Evolutionary conservation across 2,113 vertebrate species (phyloP), one percentile per base, ranked within the genome.

Genomic region (Hucho hucho): DNA sequence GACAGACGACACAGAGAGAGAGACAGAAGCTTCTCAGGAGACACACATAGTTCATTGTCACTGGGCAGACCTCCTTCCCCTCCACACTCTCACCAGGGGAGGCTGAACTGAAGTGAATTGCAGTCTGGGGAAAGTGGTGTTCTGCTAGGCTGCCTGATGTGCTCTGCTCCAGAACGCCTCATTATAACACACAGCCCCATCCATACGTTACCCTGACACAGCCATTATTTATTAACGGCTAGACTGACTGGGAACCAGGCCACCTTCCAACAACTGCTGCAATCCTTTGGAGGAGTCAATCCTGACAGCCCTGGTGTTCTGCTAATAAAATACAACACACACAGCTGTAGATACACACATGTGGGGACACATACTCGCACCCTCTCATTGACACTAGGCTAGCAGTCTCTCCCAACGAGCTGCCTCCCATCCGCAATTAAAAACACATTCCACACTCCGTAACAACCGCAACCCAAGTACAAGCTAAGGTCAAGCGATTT

Each of bases 191-290:
- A 43, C 37, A 11, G 81, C 87, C 76, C 73, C 74, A 80, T 73
- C 90, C 88, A 89, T 89, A 90, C 82, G 75, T 90, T 89, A 90
- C 87, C 73, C 82, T 89, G 89, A 86, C 84, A 88, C 87, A 76
- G 64, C 79, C 85, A 88, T 93, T 90, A 91, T 91, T 92, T 90
- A 93, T 90, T 89, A 89, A 90, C 83, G 73, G 81, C 80, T 70
- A 81, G 80, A 83, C 76, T 53, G 16, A 53, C 49, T 18, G 49
- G 84, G 81, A 91, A 84, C 76, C 81, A 79, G 83, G 82, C 79
- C 80, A 81, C 88, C 80, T 82, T 83, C 49, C 86, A 84, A 80
- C 80, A 73, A 84, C 76, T 58, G 58, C n/a, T 16, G 20, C 80
- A 83, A 70, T 74, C 74, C 83, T 83, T 77, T 74, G 73, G 74